phyloP scores from a whole-genome alignment of 1,140 invertebrate species.

The Cheumatopsyche charites region DNA sequence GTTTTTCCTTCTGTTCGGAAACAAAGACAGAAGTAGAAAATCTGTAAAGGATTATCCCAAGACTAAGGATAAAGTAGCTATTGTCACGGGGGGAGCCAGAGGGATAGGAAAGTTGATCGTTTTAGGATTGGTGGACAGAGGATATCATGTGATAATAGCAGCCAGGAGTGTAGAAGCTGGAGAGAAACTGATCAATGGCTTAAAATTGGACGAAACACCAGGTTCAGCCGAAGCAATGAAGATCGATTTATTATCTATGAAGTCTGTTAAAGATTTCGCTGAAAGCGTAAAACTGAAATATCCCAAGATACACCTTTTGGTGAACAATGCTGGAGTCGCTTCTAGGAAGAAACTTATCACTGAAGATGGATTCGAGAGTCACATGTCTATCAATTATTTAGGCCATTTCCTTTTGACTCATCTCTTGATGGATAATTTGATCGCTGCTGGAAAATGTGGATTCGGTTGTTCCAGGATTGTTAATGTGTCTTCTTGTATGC shows the following conservation, averaged over 20 bases:
- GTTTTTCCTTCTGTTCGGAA: background rate
- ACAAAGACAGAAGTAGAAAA: background rate
- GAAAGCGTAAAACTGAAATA: constrained; percentile 68
- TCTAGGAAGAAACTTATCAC: constrained; percentile 72
- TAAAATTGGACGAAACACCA: constrained; percentile 56
- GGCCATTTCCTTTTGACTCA: constrained; percentile 90
- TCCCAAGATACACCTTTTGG: constrained; percentile 71
- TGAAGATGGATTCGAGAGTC: constrained; percentile 80
- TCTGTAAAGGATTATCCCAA: constrained; percentile 49
- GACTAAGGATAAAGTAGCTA: constrained; percentile 69
- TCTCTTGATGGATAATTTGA: constrained; percentile 75
- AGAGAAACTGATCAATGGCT: constrained; percentile 60
- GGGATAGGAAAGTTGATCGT: constrained; percentile 87
- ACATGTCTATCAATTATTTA: constrained; percentile 84
- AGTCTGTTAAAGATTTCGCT: constrained; percentile 79
- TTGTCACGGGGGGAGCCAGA: constrained; percentile 86
- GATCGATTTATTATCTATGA: constrained; percentile 69
- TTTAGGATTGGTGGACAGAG: constrained; percentile 76
- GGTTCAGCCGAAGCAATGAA: constrained; percentile 61
- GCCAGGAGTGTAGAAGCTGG: constrained; percentile 70
- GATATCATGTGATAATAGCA: constrained; percentile 84
- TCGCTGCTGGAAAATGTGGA: constrained; percentile 61
- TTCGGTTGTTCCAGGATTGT: constrained; percentile 69
- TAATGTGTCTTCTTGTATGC: constrained; percentile 87
- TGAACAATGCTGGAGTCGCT: constrained; percentile 89